Conservation (phyloP, 2,888 invertebrate species). For the Ceriagrion tenellum region DNA sequence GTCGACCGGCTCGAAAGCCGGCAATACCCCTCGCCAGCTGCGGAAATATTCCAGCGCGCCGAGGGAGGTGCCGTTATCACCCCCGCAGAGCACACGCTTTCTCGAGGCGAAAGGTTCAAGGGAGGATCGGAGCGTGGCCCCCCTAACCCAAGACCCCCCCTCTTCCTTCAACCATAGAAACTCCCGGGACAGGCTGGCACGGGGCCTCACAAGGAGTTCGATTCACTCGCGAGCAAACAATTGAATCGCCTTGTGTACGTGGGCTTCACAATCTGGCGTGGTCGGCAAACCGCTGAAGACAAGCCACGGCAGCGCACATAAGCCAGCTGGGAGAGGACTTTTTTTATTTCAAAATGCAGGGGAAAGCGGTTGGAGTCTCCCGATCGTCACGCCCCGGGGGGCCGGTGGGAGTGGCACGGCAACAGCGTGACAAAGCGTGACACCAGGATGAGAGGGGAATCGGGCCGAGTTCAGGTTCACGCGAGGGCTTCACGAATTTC, state of each 20-base stretch:
- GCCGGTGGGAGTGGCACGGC: no score
- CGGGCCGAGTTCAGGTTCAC: no score
- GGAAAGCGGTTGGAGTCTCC: background rate
- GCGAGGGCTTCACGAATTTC: no score
- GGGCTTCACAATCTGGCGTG: background rate
- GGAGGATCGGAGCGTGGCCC: background rate
- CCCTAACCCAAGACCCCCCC: background rate
- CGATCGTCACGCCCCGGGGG: background rate
- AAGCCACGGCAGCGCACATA: background rate
- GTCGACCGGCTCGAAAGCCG: no score
- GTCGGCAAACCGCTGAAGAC: background rate
- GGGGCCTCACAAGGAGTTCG: background rate
- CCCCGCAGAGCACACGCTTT: background rate
- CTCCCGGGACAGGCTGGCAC: background rate
- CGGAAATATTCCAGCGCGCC: background rate
- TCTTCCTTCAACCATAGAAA: background rate
- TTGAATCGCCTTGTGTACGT: background rate
- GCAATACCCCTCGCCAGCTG: no score
- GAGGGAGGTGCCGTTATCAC: constrained; percentile 4
- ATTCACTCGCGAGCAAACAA: background rate
- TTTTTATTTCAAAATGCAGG: background rate
- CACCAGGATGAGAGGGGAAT: background rate
- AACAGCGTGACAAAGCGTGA: background rate
- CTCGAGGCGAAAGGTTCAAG: background rate
- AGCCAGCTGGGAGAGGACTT: background rate